Base-by-base conservation (phyloP, 1,140 invertebrate genomes). In the Pseudomyrmex gracilis region DNA sequence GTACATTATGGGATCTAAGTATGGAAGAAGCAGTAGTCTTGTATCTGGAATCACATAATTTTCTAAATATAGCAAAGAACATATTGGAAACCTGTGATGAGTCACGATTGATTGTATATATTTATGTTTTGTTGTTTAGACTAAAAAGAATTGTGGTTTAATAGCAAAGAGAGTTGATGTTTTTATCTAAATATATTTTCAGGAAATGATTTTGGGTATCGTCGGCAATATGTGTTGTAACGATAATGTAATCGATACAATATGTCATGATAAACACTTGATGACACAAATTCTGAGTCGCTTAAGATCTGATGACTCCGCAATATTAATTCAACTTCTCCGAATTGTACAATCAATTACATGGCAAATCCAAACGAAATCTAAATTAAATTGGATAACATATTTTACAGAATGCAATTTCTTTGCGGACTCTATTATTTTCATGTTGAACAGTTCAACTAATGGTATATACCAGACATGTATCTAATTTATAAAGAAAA, bases 1-100 rank as follows among this genome's bases (percentile, higher is more conserved):
- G 97, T 88, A 95, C 95, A 22, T 89, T 98, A 1, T 98, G 97
- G 97, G 97, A 98, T 86, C 97, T 97, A 96, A 96, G 97, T 10
- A 92, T 95, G 0, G 96, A 97, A 82, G 95, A 95, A 88, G 97
- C 97, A 89, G 95, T 97, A 2, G 96, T 96, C 2, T 83, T 95
- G n/a, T 96, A 96, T 90, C 93, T 97, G 3, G 91, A 96, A 68
- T 94, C 96, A 86, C 95, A 97, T 83, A 94, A 96, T 70, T 95
- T 96, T 84, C 93, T 96, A 10, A 95, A 96, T 63, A 91, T 97
- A 20, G 93, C 94, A 58, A 90, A 93, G 64, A 90, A 93, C 20
- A 89, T 94, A 87, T 85, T 95, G 83, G 91, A 95, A 90, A 89
- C 92, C 83, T 91, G 94, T 63, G 90, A 95, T 85, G 90, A 95